Percentiles rank a stretch among this genome's conserved stretches.
These are phyloP conservation scores for Origma solitaria DNA, from an alignment of 2,113 vertebrate species.

Conservation along the genomic window DNA sequence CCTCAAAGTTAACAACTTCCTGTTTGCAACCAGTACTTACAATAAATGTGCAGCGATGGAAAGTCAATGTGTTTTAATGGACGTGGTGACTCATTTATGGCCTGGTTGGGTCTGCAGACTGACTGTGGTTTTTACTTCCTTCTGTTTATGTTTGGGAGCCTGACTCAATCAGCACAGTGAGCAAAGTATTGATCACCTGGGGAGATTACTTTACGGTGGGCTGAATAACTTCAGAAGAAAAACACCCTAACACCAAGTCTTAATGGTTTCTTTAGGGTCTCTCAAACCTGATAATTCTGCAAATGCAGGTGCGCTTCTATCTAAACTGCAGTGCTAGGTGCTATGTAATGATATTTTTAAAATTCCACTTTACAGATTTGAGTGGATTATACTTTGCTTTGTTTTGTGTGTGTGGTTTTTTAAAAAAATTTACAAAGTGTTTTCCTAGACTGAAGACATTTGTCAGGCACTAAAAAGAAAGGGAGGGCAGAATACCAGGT, in stretches of 20 bases:
- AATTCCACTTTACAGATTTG: background rate
- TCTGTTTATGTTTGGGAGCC: background rate
- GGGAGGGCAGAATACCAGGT: accelerated
- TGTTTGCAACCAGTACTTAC: background rate
- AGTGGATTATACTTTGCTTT: background rate
- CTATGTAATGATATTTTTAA: background rate
- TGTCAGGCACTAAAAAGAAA: background rate
- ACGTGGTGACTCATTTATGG: background rate
- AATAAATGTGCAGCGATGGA: background rate
- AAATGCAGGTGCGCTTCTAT: background rate
- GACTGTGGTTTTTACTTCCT: background rate
- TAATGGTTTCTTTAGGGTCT: background rate
- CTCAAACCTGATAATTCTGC: background rate
- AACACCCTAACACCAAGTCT: background rate
- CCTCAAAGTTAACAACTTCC: background rate
- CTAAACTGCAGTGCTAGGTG: background rate
- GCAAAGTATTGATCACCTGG: background rate
- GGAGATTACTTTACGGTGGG: background rate
- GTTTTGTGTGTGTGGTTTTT: background rate
- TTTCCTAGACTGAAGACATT: background rate
- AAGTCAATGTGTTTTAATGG: background rate
- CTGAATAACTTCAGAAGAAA: background rate
- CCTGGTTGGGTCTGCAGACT: background rate
- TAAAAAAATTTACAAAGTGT: background rate
- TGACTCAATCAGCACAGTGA: background rate